phyloP scores from a whole-genome alignment of 2,888 invertebrate genomes.

The Trichogramma dendrolimi region DNA sequence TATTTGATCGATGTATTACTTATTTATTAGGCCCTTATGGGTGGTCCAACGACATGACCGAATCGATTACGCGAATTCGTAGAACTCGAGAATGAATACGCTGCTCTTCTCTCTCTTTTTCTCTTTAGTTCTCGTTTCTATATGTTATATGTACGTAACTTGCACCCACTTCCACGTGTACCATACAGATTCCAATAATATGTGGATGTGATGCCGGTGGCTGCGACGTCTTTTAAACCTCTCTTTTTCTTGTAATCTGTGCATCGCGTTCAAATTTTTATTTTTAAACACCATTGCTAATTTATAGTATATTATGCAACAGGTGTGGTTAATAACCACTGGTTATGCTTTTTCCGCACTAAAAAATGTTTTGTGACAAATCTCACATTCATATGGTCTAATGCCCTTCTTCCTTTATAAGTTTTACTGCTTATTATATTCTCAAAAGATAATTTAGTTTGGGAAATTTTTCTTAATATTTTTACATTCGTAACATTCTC shows the following conservation, averaged over 20 bases:
- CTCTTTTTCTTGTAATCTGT: constrained; percentile 4
- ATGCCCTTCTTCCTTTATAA: too few species aligned
- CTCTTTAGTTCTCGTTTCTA: not conserved
- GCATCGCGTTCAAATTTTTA: not conserved
- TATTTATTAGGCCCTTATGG: constrained; percentile 52
- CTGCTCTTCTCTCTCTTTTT: not conserved
- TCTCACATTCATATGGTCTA: too few species aligned
- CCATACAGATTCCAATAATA: too few species aligned
- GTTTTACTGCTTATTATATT: too few species aligned
- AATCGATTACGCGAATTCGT: constrained; percentile 53
- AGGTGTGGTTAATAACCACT: too few species aligned
- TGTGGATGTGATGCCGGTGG: not conserved
- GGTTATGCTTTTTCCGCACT: too few species aligned
- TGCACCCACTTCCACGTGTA: too few species aligned
- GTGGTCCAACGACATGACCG: constrained; percentile 53
- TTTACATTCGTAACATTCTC: too few species aligned
- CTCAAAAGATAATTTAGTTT: too few species aligned
- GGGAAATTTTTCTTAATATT: too few species aligned
- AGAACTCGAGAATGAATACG: constrained; percentile 38
- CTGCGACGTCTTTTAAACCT: not conserved
- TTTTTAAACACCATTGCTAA: not conserved
- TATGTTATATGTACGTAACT: not conserved
- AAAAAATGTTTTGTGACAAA: too few species aligned
- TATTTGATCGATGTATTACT: constrained; percentile 49
- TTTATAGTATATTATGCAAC: too few species aligned